These are phyloP conservation scores for Pharmacophagus antenor DNA, from an alignment of 2,888 invertebrate species.

Conservation along the genomic window DNA sequence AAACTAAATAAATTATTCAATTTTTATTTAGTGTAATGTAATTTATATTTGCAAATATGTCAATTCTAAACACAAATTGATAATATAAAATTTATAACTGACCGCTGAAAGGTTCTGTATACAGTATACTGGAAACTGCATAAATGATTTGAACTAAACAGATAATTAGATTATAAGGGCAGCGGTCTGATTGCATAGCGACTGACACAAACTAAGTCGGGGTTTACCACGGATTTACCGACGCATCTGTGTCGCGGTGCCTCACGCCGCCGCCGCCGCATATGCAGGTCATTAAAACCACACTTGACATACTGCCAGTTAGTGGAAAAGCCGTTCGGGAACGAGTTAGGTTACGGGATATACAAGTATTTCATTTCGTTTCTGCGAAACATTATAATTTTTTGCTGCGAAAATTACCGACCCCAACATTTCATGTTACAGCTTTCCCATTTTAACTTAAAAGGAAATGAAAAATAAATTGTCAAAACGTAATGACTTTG, in stretches of 20 bases:
- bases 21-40: no score
- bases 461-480: neutral
- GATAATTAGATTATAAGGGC: neutral
- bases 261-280: constrained; percentile 34
- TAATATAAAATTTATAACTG: no score
- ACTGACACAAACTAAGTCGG: constrained; percentile 62
- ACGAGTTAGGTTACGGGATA: constrained; percentile 10
- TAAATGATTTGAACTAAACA: no score
- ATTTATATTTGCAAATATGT: no score
- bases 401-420: neutral
- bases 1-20: no score
- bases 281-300: constrained; percentile 48
- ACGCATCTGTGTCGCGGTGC: constrained; percentile 52
- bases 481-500: neutral
- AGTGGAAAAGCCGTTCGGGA: constrained; percentile 19
- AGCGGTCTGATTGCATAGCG: constrained; percentile 33
- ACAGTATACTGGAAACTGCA: no score
- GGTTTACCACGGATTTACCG: constrained; percentile 66
- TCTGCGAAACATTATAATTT: constrained; percentile 10
- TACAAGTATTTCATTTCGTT: constrained; percentile 6
- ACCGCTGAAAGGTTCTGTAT: no score
- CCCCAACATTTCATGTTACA: neutral
- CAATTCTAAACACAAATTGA: no score
- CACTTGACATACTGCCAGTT: constrained; percentile 35
- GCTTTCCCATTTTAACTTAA: neutral